Evolutionary conservation across 2,797 vertebrate species (phyloP).

Genomic region (Odontamblyopus lacepedii): DNA sequence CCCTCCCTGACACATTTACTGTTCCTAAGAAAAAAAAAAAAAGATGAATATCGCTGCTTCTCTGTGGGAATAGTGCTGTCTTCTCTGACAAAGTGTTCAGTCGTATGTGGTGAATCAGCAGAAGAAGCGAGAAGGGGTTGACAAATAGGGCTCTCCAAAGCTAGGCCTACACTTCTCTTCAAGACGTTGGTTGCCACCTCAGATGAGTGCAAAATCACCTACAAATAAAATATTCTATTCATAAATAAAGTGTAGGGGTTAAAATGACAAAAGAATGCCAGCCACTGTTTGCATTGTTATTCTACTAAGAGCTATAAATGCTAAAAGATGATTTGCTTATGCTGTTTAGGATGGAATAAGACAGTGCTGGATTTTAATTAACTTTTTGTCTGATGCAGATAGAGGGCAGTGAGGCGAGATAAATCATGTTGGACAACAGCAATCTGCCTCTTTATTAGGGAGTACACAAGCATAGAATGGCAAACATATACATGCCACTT

Average conservation of each 20-base stretch:
- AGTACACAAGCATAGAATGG: constrained; percentile 41
- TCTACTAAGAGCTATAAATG: constrained; percentile 66
- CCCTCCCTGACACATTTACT: constrained; percentile 36
- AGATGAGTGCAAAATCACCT: not conserved
- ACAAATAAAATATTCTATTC: not conserved
- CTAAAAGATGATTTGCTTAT: constrained; percentile 63
- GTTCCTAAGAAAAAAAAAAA: constrained; percentile 43
- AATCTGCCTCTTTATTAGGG: constrained; percentile 74
- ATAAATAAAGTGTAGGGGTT: constrained; percentile 8
- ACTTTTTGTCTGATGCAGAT: constrained; percentile 62
- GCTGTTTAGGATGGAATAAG: constrained; percentile 56
- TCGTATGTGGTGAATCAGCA: constrained; percentile 68
- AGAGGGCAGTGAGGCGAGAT: constrained; percentile 59
- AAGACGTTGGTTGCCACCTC: constrained; percentile 16
- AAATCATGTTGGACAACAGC: constrained; percentile 74
- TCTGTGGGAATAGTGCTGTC: constrained; percentile 51
- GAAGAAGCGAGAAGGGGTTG: constrained; percentile 33
- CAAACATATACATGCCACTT: constrained; percentile 45
- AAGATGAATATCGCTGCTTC: constrained; percentile 52
- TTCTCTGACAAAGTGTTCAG: constrained; percentile 60
- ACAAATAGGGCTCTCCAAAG: constrained; percentile 49
- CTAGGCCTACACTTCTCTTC: constrained; percentile 32
- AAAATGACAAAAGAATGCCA: constrained; percentile 8
- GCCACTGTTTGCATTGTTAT: constrained; percentile 33
- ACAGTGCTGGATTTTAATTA: constrained; percentile 73